Evolutionary conservation across 2,797 vertebrate genomes (phyloP).

Genomic region (Lepilemur septentrionalis): DNA sequence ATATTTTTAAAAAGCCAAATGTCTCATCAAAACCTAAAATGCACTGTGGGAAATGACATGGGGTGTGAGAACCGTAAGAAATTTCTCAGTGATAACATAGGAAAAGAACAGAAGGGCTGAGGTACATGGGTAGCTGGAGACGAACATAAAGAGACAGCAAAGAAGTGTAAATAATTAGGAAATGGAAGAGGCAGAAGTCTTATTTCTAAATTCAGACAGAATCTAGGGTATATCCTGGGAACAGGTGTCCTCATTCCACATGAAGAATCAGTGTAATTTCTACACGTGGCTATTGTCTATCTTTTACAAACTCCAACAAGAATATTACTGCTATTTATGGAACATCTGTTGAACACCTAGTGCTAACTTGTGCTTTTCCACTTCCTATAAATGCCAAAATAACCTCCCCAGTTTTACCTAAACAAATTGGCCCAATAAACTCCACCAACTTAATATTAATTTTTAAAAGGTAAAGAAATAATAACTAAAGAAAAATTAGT

Average conservation of each 20-base stretch:
- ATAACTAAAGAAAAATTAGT: no score
- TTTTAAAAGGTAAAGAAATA: no score
- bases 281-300: neutral
- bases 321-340: neutral
- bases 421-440: neutral
- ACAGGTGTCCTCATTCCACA: neutral
- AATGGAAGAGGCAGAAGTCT: neutral
- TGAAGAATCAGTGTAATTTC: neutral
- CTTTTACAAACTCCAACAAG: neutral
- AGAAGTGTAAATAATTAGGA: neutral
- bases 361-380: neutral
- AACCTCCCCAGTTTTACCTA: neutral
- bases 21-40: neutral
- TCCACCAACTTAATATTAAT: no score
- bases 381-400: neutral
- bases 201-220: neutral
- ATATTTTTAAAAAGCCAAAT: neutral
- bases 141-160: neutral
- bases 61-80: neutral
- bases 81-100: neutral
- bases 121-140: neutral
- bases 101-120: neutral
- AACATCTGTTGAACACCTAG: neutral
- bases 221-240: neutral
- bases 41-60: neutral